These are phyloP conservation scores for Caracal caracal DNA, from an alignment of 2,113 vertebrate species.

Conservation along the genomic window DNA sequence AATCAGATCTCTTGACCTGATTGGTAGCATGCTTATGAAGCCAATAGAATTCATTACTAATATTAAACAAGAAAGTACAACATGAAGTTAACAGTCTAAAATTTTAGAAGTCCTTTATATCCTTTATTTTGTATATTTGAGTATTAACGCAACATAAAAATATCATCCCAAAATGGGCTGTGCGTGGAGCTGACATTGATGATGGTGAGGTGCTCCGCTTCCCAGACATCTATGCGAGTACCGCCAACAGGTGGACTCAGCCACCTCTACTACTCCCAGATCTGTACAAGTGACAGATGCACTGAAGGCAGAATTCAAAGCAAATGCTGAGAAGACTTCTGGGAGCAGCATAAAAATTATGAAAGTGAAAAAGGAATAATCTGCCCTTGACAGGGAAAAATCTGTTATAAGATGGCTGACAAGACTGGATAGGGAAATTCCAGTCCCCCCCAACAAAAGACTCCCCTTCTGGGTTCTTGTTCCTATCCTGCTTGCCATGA, in stretches of 20 bases:
- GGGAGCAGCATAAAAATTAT: conserved; percentile 85
- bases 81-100: neutral
- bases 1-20: neutral
- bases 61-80: neutral
- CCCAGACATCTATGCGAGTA: conserved; percentile 84
- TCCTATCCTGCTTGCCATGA: too few species aligned
- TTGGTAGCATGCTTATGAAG: neutral
- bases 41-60: neutral
- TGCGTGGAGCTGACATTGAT: rapidly evolving
- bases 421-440: too few species aligned
- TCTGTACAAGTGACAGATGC: conserved; percentile 89
- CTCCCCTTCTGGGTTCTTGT: too few species aligned
- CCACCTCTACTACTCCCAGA: conserved; percentile 89
- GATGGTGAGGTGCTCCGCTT: rapidly evolving
- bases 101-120: neutral
- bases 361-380: conserved; percentile 86
- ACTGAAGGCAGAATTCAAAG: conserved; percentile 88
- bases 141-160: neutral
- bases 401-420: too few species aligned
- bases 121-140: neutral
- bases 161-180: neutral
- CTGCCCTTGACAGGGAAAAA: neutral
- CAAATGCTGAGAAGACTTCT: conserved; percentile 86
- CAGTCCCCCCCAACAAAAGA: too few species aligned
- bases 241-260: conserved; percentile 88